Evolutionary conservation across 1,140 invertebrate genomes (phyloP), one percentile per base, ranked within the genome.

Genomic region (Eriosoma lanigerum): DNA sequence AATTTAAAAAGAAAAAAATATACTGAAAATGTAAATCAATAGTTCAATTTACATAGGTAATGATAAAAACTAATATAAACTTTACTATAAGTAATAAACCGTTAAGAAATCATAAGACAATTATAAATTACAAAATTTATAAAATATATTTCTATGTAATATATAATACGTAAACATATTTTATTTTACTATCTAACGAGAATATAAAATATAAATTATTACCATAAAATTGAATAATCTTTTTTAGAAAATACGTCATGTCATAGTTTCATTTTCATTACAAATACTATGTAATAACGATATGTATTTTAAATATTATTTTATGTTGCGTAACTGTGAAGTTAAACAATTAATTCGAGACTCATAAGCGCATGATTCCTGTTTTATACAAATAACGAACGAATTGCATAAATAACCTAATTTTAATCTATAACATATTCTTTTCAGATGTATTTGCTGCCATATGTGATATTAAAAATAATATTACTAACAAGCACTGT

Each of bases 391-490:
- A 72, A 78, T 78, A 46, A 78, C 19, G 24, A 68, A 60, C 60
- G 60, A 78, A 62, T 60, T 46, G 62, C 17, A 62, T 60, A 60
- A 76, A 58, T 26, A 78, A 60, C 52, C 75, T 78, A 60, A 62
- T 78, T 78, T 60, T 60, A 38, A 78, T 62, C 15, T 58, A 48
- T 60, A 78, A 62, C 56, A 58, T 78, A 44, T 76, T 76, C 72
- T 76, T 78, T 78, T 12, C 54, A 78, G 75, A 78, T 78, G 75
- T 78, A 78, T 78, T 58, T 60, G 56, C 13, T 78, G 75, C 75
- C 75, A 62, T 62, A 78, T 48, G 56, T 78, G 56, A 78, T 78
- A 78, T 78, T 78, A 78, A 78, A 78, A 78, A 60, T 78, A 78
- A 44, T 60, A 46, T n/a, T 78, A 58, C 10, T 78, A 26, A 78